Base-by-base conservation (phyloP, 1,140 invertebrate species). In the Panulirus ornatus region DNA sequence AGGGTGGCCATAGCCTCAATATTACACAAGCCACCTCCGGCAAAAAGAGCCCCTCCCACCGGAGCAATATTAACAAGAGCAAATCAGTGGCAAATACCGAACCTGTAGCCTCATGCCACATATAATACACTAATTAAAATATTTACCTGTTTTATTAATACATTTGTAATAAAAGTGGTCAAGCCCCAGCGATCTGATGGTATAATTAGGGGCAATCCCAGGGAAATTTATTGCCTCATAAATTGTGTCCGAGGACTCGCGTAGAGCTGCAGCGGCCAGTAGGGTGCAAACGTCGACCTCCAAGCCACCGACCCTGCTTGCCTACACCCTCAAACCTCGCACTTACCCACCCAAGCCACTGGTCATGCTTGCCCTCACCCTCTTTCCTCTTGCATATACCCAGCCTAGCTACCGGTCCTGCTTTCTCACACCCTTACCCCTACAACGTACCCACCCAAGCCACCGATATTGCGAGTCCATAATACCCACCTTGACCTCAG, bases 91-190 rank as follows among this genome's bases (percentile, higher is more conserved):
- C 58, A 66, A 66, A 30, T 30, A 66, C 22, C 58, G 2, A 27
- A 66, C 58, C 58, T 66, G 58, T 66, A 22, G n/a, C 58, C 58
- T 30, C n/a, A 66, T 66, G 58, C 58, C 58, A 66, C 58, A 66
- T 66, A 66, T 66, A 66, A 66, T 66, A 66, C 36, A 19, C 47
- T 27, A 42, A 34, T 86, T 19, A 47, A 54, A 36, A 54, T 86
- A 40, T 86, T 30, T 86, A 70, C 40, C n/a, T 42, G n/a, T 42
- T 16, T 63, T 47, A 79, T 79, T 79, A 79, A 79, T 79, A 47
- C 76, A 79, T 79, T 79, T 27, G 76, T 79, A 79, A 47, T 79
- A 79, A 79, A 79, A 79, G 76, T 79, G 76, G 75, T 30, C 42
- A 47, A 30, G 76, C 44, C 76, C 42, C 40, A 27, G 40, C 76